Evolutionary conservation across 2,113 vertebrate genomes (phyloP).

Genomic region (Heterocephalus glaber): DNA sequence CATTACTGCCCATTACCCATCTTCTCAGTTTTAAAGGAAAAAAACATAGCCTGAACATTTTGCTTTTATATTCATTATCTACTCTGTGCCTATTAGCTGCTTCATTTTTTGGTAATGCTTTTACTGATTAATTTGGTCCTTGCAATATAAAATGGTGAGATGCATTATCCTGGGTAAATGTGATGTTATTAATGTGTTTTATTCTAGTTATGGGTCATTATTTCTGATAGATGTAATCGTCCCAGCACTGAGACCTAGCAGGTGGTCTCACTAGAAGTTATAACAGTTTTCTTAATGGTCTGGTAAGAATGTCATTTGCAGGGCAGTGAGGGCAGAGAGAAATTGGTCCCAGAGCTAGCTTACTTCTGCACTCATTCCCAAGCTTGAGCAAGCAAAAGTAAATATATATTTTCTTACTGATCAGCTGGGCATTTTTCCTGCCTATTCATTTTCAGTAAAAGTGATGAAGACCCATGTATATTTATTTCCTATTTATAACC

Average conservation of each 20-base stretch:
- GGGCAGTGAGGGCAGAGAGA: slow-evolving; percentile 79
- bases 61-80: slow-evolving; percentile 77
- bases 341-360: slow-evolving; percentile 79
- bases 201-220: slow-evolving; percentile 85
- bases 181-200: slow-evolving; percentile 85
- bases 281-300: slow-evolving; percentile 84
- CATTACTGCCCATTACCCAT: slow-evolving; percentile 48
- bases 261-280: slow-evolving; percentile 84
- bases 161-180: slow-evolving; percentile 84
- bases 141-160: slow-evolving; percentile 81
- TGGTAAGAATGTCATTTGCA: slow-evolving; percentile 85
- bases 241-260: slow-evolving; percentile 83
- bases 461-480: background rate
- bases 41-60: slow-evolving; percentile 35
- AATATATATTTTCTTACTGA: slow-evolving; percentile 75
- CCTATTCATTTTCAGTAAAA: slow-evolving; percentile 68
- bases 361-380: slow-evolving; percentile 58
- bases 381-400: slow-evolving; percentile 80
- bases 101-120: slow-evolving; percentile 73
- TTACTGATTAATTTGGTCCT: slow-evolving; percentile 81
- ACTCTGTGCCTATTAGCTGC: slow-evolving; percentile 75
- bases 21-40: slow-evolving; percentile 37
- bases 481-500: slow-evolving; percentile 34
- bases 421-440: slow-evolving; percentile 62
- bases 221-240: slow-evolving; percentile 85